Evolutionary conservation across 2,888 invertebrate species (phyloP).

Genomic region (Tricholauxania praeusta): DNA sequence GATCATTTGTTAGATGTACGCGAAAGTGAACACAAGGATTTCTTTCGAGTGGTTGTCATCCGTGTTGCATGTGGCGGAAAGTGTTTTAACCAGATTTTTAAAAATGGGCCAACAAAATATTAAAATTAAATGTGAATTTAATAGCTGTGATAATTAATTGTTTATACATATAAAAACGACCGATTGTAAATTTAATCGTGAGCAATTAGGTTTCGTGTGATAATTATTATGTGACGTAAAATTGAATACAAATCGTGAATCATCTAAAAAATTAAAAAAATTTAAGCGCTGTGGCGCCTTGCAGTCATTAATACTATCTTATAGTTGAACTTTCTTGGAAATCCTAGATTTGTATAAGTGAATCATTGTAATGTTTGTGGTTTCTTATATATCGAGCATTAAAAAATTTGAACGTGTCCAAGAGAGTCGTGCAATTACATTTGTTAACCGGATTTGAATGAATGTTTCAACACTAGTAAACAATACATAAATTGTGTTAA

Average conservation of each 20-base stretch:
- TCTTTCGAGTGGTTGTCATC: not conserved
- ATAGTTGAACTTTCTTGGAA: not conserved
- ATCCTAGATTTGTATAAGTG: slow-evolving; percentile 14
- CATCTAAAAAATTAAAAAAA: not conserved
- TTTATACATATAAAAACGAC: too few relatives aligned
- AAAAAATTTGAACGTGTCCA: too few relatives aligned
- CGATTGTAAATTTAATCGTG: too few relatives aligned
- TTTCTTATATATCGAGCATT: too few relatives aligned
- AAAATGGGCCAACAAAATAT: not conserved
- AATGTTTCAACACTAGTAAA: too few relatives aligned
- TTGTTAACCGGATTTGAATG: too few relatives aligned
- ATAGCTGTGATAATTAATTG: not conserved
- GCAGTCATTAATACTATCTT: too few relatives aligned
- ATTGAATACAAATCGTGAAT: not conserved
- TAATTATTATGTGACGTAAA: too few relatives aligned
- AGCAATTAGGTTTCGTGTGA: too few relatives aligned
- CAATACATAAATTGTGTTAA: too few relatives aligned
- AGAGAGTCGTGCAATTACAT: too few relatives aligned
- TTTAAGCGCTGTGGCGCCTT: not conserved
- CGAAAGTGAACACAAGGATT: slow-evolving; percentile 39
- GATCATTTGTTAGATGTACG: slow-evolving; percentile 41
- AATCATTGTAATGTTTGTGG: not conserved
- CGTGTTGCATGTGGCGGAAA: not conserved
- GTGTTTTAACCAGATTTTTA: not conserved
- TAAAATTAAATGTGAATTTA: not conserved